Percentiles rank a stretch among this genome's conserved stretches.
phyloP scores from a whole-genome alignment of 1,140 invertebrate genomes.

The Cyclargus thomasi region DNA sequence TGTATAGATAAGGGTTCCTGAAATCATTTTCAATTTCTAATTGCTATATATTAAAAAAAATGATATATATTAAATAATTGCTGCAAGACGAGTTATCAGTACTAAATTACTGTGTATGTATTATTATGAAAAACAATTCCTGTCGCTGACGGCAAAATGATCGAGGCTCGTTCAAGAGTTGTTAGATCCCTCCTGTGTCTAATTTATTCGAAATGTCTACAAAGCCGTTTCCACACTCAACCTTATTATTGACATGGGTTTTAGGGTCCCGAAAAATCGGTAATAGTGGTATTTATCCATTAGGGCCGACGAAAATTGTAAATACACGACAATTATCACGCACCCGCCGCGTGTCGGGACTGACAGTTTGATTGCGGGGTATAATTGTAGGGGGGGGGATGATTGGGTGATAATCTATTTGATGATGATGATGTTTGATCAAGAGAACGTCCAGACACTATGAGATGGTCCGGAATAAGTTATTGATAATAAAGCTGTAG shows the following conservation, averaged over 20 bases:
- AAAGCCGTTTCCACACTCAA: no score
- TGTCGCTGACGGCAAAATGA: no score
- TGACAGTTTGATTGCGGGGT: not conserved
- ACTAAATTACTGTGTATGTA: no score
- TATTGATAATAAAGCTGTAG: not conserved
- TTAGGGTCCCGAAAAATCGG: not conserved
- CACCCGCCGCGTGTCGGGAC: not conserved
- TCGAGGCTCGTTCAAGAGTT: no score
- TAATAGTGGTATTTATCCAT: not conserved
- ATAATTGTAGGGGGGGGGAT: not conserved
- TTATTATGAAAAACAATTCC: no score
- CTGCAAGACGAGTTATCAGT: no score
- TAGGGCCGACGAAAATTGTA: not conserved
- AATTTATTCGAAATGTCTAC: not conserved
- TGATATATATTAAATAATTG: no score
- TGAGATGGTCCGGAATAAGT: not conserved
- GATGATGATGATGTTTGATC: not conserved
- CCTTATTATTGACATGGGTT: no score
- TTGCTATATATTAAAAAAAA: no score
- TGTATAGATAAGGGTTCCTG: no score
- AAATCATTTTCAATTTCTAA: no score
- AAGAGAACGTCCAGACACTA: not conserved
- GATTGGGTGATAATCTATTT: not conserved
- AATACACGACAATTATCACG: not conserved
- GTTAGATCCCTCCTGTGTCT: no score